Evolutionary conservation across 2,888 invertebrate genomes (phyloP).

Genomic region (Cecidostiba fungosa): DNA sequence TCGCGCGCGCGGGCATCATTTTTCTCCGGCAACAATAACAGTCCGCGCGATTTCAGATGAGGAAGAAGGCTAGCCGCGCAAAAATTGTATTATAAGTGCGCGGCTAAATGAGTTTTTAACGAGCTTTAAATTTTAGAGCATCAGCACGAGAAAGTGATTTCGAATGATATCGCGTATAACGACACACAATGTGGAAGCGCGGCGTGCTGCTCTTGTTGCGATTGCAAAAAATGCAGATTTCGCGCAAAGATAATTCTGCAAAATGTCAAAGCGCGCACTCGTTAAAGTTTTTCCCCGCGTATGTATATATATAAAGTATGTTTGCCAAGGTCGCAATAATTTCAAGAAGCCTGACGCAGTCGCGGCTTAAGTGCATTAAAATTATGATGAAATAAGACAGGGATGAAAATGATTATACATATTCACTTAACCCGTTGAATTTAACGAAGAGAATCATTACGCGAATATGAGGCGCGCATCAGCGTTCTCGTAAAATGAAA

Average conservation of each 20-base stretch:
- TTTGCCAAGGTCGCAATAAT: not conserved
- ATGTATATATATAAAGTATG: not conserved
- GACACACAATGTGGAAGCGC: not conserved
- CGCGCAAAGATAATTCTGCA: conserved; percentile 11
- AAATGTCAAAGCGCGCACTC: conserved; percentile 11
- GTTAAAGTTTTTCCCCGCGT: not conserved
- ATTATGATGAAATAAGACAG: not conserved
- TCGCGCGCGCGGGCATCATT: too few relatives aligned
- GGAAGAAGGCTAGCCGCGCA: too few relatives aligned
- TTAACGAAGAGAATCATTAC: conserved; percentile 30
- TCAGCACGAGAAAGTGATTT: conserved; percentile 31
- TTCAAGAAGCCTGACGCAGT: not conserved
- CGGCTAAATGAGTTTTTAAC: conserved; percentile 39
- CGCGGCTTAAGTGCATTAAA: conserved; percentile 5
- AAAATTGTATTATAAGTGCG: not conserved
- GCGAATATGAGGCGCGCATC: not conserved
- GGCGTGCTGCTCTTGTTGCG: not conserved
- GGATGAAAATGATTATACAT: not conserved
- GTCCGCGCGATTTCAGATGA: too few relatives aligned
- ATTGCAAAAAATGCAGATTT: conserved; percentile 30
- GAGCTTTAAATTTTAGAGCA: conserved; percentile 40
- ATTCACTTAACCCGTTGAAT: conserved; percentile 24
- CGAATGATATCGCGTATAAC: conserved; percentile 28
- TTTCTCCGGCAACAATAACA: too few relatives aligned
- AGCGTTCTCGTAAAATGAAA: not conserved